Evolutionary conservation across 2,888 invertebrate genomes (phyloP).

Genomic region (Carterocephalus palaemon): DNA sequence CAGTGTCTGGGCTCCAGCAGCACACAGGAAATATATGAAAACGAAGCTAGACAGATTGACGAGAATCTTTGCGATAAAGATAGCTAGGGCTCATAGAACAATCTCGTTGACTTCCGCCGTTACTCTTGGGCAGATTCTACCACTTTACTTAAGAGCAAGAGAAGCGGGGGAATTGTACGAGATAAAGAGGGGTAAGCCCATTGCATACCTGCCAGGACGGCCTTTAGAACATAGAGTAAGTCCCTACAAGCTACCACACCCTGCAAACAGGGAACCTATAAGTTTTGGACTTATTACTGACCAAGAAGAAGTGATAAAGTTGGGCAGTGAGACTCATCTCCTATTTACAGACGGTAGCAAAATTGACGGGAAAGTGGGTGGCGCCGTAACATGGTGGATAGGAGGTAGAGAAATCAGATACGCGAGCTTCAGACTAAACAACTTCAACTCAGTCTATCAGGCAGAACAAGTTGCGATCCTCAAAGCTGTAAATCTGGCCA

Average conservation of each 20-base stretch:
- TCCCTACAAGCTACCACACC: conserved; percentile 8
- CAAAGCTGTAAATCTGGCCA: no score
- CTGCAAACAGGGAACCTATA: not conserved
- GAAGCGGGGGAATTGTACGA: conserved; percentile 22
- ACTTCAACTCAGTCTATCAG: conserved; percentile 29
- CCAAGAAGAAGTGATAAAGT: not conserved
- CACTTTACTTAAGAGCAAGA: conserved; percentile 27
- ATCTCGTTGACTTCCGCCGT: conserved; percentile 23
- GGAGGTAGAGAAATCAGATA: conserved; percentile 10
- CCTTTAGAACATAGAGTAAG: conserved; percentile 5
- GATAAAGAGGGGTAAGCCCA: not conserved
- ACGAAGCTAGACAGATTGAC: conserved; percentile 11
- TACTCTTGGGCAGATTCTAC: conserved; percentile 23
- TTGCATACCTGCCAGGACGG: not conserved
- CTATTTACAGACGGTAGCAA: conserved; percentile 32
- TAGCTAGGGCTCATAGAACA: conserved; percentile 23
- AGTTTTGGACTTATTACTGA: conserved; percentile 3
- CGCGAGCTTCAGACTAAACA: conserved; percentile 19
- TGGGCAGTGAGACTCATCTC: not conserved
- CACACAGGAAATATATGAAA: not conserved
- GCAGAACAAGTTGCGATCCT: conserved; percentile 19
- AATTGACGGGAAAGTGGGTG: conserved; percentile 28
- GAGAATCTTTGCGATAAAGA: conserved; percentile 20
- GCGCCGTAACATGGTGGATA: conserved; percentile 27
- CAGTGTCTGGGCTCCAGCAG: conserved; percentile 22